phyloP scores from a whole-genome alignment of 2,113 vertebrate species.

The Oreochromis aureus region DNA sequence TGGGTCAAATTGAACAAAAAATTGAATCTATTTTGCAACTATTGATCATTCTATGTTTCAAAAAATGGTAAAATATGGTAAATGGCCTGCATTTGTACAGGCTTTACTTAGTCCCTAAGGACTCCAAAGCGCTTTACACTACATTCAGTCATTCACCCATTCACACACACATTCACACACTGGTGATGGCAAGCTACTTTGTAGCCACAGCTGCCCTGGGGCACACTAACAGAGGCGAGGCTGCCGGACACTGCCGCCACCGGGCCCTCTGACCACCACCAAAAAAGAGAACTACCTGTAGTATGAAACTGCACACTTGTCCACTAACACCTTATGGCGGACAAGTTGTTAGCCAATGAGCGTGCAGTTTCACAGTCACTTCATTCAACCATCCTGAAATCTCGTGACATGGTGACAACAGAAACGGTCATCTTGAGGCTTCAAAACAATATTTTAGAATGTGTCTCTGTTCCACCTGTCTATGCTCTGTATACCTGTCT shows the following conservation, averaged over 20 bases:
- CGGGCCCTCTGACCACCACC: no score
- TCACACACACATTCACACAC: no score
- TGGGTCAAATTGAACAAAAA: background rate
- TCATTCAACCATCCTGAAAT: background rate
- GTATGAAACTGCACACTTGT: background rate
- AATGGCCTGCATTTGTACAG: no score
- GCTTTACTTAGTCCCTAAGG: no score
- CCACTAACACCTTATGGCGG: rapidly evolving
- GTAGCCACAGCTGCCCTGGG: no score
- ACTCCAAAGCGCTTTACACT: no score
- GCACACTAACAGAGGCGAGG: no score
- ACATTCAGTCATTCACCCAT: no score
- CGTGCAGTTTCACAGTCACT: background rate
- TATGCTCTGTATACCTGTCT: background rate
- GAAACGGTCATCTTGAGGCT: background rate
- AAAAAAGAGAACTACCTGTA: background rate
- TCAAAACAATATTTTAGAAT: background rate
- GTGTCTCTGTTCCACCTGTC: background rate
- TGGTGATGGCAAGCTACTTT: no score
- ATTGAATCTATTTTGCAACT: background rate
- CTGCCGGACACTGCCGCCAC: no score
- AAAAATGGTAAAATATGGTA: background rate
- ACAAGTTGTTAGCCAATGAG: background rate
- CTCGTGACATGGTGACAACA: background rate
- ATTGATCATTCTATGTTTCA: rapidly evolving